These are phyloP conservation scores for Pteromalus puparum DNA, from an alignment of 1,140 invertebrate genomes.

Conservation along the genomic window DNA sequence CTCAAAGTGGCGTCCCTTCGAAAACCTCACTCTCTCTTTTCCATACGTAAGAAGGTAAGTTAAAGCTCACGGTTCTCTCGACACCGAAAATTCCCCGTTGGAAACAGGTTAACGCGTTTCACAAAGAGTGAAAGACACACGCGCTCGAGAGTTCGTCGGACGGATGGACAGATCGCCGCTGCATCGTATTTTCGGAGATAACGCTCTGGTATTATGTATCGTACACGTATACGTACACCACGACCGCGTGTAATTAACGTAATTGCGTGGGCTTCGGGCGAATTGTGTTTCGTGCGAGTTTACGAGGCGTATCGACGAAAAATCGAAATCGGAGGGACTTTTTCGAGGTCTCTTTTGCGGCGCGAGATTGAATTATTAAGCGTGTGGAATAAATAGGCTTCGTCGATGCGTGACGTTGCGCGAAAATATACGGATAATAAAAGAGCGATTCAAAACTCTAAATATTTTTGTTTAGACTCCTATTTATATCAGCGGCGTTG, in stretches of 20 bases:
- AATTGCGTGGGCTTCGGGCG: neutral
- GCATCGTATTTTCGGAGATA: slow-evolving; percentile 9
- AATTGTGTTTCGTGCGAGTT: neutral
- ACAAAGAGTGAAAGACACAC: neutral
- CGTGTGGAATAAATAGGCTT: too few species aligned
- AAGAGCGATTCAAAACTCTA: neutral
- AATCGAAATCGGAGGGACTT: neutral
- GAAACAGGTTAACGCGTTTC: slow-evolving; percentile 8
- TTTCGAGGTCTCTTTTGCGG: neutral
- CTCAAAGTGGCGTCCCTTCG: neutral
- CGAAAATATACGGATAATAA: neutral
- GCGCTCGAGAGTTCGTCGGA: neutral
- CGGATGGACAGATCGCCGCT: neutral
- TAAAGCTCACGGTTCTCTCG: neutral
- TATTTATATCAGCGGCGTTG: slow-evolving; percentile 22
- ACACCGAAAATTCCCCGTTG: neutral
- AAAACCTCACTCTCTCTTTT: neutral
- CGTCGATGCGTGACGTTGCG: neutral
- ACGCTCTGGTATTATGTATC: neutral
- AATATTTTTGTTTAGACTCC: slow-evolving; percentile 31
- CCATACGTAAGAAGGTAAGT: neutral
- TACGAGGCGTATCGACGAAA: neutral
- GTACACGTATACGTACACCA: neutral
- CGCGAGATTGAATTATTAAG: too few species aligned
- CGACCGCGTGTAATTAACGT: neutral